A percentile compares a stretch with the other conserved stretches of the same genome.
These are phyloP conservation scores for Dipodomys merriami DNA, from an alignment of 2,113 vertebrate species.

Conservation along the genomic window DNA sequence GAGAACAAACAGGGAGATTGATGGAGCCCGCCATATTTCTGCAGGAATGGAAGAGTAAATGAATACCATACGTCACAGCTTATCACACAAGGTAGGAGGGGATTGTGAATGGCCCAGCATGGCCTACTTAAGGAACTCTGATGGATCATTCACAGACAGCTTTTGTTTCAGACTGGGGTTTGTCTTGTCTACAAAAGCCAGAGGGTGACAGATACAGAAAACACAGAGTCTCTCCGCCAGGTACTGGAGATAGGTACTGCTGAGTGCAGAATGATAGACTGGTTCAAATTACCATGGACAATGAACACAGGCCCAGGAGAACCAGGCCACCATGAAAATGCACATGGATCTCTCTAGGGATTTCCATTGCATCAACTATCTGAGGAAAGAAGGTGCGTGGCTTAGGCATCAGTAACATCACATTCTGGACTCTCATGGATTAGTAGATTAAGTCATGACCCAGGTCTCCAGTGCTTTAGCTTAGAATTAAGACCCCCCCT, in stretches of 20 bases:
- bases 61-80: slow-evolving; percentile 85
- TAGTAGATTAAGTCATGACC: background rate
- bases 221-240: rapidly evolving
- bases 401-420: background rate
- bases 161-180: slow-evolving; percentile 83
- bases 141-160: slow-evolving; percentile 81
- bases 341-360: background rate
- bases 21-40: slow-evolving; percentile 86
- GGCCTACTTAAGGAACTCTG: slow-evolving; percentile 83
- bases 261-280: background rate
- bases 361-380: too few relatives aligned
- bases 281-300: background rate
- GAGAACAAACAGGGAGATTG: slow-evolving; percentile 88
- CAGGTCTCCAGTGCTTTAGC: background rate
- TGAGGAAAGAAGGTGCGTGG: background rate
- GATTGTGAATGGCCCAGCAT: slow-evolving; percentile 78
- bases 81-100: slow-evolving; percentile 83
- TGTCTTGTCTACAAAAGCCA: slow-evolving; percentile 79
- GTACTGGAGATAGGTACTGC: background rate
- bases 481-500: background rate
- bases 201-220: slow-evolving; percentile 8
- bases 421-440: background rate
- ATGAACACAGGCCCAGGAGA: rapidly evolving
- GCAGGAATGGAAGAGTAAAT: slow-evolving; percentile 82
- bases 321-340: background rate